Conservation (phyloP, 2,113 vertebrate genomes). For the Sylvia atricapilla region DNA sequence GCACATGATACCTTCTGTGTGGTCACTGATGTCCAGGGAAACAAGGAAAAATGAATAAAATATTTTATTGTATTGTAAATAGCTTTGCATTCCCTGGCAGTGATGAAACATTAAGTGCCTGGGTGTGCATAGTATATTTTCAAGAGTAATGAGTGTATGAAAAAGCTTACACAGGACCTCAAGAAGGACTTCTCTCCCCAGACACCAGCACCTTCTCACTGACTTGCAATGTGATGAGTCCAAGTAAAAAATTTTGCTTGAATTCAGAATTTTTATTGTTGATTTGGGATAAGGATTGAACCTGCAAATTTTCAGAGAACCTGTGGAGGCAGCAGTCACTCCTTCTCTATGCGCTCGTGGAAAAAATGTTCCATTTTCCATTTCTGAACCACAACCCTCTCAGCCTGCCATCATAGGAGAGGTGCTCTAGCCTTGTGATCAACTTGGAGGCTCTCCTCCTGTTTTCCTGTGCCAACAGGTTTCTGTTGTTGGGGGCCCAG, state of each 20-base stretch:
- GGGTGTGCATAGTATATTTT: background rate
- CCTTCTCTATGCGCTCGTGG: background rate
- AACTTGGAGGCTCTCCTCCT: background rate
- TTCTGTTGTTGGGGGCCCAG: background rate
- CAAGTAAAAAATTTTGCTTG: background rate
- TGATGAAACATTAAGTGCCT: background rate
- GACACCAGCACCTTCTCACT: rapidly evolving
- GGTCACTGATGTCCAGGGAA: background rate
- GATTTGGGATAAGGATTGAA: background rate
- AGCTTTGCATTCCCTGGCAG: background rate
- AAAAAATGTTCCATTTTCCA: background rate
- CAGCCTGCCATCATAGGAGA: background rate
- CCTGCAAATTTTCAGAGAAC: background rate
- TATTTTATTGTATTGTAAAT: background rate
- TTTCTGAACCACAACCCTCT: background rate
- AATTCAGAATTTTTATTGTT: background rate
- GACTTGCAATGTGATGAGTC: background rate
- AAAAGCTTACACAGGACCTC: background rate
- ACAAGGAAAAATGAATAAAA: background rate
- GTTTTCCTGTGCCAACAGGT: background rate
- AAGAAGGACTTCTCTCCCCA: background rate
- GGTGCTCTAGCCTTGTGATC: background rate
- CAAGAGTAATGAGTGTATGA: background rate
- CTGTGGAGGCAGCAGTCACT: background rate
- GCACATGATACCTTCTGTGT: rapidly evolving